Conservation (phyloP, 2,888 invertebrate species). For the Empis livida region DNA sequence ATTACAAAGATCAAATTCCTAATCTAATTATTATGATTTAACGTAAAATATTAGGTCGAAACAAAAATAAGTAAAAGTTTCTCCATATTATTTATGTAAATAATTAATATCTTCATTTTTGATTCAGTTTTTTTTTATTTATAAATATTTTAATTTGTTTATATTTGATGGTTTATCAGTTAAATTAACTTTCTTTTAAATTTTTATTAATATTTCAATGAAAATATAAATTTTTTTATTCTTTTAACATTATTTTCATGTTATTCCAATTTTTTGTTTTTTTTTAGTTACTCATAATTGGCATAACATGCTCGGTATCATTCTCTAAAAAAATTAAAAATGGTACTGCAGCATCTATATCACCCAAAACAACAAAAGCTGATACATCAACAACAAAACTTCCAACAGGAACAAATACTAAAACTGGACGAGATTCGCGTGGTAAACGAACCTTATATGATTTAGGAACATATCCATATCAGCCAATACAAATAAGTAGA, state of each 20-base stretch:
- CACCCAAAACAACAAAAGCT: not conserved
- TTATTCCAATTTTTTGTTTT: not conserved
- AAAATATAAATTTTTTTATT: too few species aligned
- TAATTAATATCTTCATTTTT: too few species aligned
- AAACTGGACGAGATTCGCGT: conserved; percentile 28
- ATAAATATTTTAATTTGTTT: too few species aligned
- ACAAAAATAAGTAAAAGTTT: too few species aligned
- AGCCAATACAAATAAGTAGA: conserved; percentile 22
- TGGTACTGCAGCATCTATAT: not conserved
- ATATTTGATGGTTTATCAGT: too few species aligned
- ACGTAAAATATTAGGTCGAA: too few species aligned
- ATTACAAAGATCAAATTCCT: too few species aligned
- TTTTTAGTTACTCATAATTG: not conserved
- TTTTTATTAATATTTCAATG: too few species aligned
- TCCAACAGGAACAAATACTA: conserved; percentile 6
- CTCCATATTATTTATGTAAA: too few species aligned
- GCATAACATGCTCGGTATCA: not conserved
- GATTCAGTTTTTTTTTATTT: too few species aligned
- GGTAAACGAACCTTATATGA: conserved; percentile 32
- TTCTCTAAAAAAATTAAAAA: not conserved
- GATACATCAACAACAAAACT: conserved; percentile 6
- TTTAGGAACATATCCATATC: conserved; percentile 27
- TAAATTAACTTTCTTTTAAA: too few species aligned
- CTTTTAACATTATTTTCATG: not conserved
- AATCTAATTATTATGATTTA: too few species aligned